Evolutionary conservation across 2,888 invertebrate genomes (phyloP), one percentile per base, ranked within the genome.

Genomic region (Pseudeuparius sepicola): DNA sequence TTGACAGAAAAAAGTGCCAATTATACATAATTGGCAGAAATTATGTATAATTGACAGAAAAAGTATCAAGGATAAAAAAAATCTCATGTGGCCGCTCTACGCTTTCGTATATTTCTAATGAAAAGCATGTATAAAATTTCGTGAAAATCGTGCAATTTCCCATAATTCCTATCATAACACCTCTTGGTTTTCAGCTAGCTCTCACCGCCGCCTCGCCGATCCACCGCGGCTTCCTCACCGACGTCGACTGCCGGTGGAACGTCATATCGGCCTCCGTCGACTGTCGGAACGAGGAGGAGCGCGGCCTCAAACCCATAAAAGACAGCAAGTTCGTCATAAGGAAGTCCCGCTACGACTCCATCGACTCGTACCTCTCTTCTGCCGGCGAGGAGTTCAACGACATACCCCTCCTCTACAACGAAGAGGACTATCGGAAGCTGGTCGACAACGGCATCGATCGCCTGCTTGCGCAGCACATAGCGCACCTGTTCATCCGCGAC

Each of bases 201-300:
- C 64, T 99, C 45, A 94, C 93, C 30, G 98, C 98, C 4, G 94
- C 97, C 1, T 89, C 94, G 14, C 98, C 98, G 0, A 70, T 93
- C 38, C 89, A 89, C 65, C 78, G 96, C 37, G 97, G 97, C 9
- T 85, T 82, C 61, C 62, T 99, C 40, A 84, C 94, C 0, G 97
- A 98, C 57, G 84, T 88, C 26, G 98, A 99, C 64, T 94, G 94
- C 53, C 82, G 98, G 39, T 99, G 98, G 98, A 85, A 89, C 60
- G 86, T 97, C 36, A 96, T 98, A 56, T 82, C 94, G 5, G 84
- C 80, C 20, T 92, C 94, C 2, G 96, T 97, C 14, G 97, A 98
- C 65, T 93, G 93, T 57, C 75, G 96, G 44, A 93, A 93, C 3
- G 71, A 74, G 38, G 93, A 93, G 60, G 97, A 98, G 61, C 73